Conservation (phyloP, 2,888 invertebrate species). For the Cryptops parisi region DNA sequence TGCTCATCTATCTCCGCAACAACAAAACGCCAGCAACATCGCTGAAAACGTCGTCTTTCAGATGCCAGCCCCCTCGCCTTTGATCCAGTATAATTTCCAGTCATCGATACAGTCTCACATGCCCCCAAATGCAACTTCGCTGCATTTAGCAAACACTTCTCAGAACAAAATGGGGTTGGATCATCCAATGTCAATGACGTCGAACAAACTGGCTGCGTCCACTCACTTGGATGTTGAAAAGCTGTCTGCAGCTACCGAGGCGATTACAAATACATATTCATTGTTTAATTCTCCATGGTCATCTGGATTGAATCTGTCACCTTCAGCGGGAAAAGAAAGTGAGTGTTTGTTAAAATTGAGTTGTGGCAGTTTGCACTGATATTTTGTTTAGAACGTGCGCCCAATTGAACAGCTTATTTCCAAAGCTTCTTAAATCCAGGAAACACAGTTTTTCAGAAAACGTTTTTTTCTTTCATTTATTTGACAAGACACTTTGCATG, state of each 20-base stretch:
- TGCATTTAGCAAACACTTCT: neutral
- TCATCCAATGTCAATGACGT: neutral
- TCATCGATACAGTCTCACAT: neutral
- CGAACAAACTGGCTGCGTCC: neutral
- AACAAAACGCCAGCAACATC: slow-evolving; percentile 13
- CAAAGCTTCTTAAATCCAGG: too few relatives aligned
- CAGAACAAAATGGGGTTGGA: neutral
- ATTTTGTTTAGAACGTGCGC: too few relatives aligned
- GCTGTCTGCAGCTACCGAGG: neutral
- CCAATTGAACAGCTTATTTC: too few relatives aligned
- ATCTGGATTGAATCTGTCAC: slow-evolving; percentile 18
- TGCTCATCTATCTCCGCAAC: slow-evolving; percentile 18
- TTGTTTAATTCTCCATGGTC: slow-evolving; percentile 26
- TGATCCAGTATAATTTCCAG: slow-evolving; percentile 1
- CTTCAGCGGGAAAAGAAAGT: slow-evolving; percentile 13
- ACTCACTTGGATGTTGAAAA: neutral
- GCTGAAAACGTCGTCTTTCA: slow-evolving; percentile 9
- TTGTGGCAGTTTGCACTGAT: too few relatives aligned
- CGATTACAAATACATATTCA: slow-evolving; percentile 24
- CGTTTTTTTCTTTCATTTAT: too few relatives aligned
- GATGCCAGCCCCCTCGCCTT: slow-evolving; percentile 4
- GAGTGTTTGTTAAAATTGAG: too few relatives aligned
- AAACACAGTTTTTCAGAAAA: too few relatives aligned
- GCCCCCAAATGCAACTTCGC: neutral
- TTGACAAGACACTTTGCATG: too few relatives aligned